These are phyloP conservation scores for Lordiphosa fenestrarum DNA, from an alignment of 2,888 invertebrate genomes.

Conservation along the genomic window DNA sequence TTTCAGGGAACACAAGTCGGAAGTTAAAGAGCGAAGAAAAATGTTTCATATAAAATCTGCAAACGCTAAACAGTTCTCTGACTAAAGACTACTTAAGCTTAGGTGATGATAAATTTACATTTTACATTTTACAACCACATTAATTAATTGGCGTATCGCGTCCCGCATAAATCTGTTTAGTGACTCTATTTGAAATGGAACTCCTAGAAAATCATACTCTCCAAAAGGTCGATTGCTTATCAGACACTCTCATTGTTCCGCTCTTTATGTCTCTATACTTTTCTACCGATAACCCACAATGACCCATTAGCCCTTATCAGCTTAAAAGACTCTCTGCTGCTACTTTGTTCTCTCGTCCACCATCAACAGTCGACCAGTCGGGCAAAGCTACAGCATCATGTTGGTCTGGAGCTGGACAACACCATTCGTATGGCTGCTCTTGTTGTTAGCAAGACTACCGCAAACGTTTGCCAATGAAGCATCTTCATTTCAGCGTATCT, in stretches of 20 bases:
- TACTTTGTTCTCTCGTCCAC: background rate
- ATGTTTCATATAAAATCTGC: too few relatives aligned
- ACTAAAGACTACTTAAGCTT: too few relatives aligned
- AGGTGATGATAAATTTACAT: too few relatives aligned
- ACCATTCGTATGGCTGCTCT: constrained; percentile 14
- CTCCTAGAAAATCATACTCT: background rate
- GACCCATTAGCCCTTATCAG: constrained; percentile 47
- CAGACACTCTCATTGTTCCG: background rate
- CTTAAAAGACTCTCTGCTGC: background rate
- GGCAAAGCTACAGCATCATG: constrained; percentile 50
- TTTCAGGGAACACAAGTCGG: too few relatives aligned
- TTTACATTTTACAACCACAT: too few relatives aligned
- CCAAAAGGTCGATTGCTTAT: background rate
- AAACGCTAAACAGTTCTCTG: too few relatives aligned
- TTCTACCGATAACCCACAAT: constrained; percentile 46
- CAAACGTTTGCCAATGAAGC: constrained; percentile 11
- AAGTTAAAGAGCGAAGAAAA: too few relatives aligned
- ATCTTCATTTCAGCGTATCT: constrained; percentile 46
- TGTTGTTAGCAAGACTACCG: background rate
- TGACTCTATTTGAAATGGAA: background rate
- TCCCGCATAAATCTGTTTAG: too few relatives aligned
- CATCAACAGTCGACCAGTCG: constrained; percentile 34
- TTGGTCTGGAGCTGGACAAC: constrained; percentile 19
- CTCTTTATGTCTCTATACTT: background rate
- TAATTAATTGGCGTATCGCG: too few relatives aligned